Evolutionary conservation across 2,797 vertebrate genomes (phyloP).

Genomic region (Periophthalmus magnuspinnatus): DNA sequence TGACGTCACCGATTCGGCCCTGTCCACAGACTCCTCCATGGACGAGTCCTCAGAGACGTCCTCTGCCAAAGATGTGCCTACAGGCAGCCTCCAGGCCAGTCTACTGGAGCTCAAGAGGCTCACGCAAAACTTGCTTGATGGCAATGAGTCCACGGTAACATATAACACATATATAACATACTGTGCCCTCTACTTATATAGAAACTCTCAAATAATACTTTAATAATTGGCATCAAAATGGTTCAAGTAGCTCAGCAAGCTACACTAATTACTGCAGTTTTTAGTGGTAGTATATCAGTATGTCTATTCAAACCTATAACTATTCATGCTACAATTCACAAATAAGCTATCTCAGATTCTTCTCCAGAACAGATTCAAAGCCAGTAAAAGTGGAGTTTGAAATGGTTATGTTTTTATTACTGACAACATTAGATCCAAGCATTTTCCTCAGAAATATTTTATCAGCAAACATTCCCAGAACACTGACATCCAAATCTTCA

Average conservation of each 20-base stretch:
- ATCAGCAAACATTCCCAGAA: background rate
- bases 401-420: background rate
- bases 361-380: background rate
- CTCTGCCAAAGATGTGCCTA: constrained; percentile 92
- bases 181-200: too few relatives aligned
- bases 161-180: background rate
- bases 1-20: constrained; percentile 90
- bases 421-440: background rate
- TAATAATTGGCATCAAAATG: background rate
- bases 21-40: constrained; percentile 96
- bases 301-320: background rate
- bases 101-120: constrained; percentile 92
- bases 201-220: too few relatives aligned
- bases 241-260: too few relatives aligned
- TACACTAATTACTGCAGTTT: background rate
- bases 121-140: constrained; percentile 91
- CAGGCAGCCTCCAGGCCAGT: constrained; percentile 87
- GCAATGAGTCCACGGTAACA: constrained; percentile 89
- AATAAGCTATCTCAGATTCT: background rate
- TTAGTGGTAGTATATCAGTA: background rate
- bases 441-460: background rate
- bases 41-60: constrained; percentile 96
- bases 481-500: background rate
- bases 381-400: background rate
- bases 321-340: background rate